Percentiles rank a stretch among this genome's conserved stretches.
phyloP scores from a whole-genome alignment of 1,140 invertebrate species.

The Pachypeltis micranthus region DNA sequence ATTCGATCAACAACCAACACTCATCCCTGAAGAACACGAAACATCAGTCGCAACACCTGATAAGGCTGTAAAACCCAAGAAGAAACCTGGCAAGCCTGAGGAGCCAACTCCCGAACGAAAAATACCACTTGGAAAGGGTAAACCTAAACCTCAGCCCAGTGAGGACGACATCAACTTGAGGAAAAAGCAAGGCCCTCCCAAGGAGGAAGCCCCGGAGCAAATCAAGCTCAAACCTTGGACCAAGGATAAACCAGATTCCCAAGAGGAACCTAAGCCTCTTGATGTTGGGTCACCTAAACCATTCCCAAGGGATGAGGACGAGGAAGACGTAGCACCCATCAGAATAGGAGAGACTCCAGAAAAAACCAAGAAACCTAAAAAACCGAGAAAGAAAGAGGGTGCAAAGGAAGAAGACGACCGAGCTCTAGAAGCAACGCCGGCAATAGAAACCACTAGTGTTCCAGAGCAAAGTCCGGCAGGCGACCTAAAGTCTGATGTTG shows the following conservation, averaged over 20 bases:
- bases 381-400: slow-evolving; percentile 7
- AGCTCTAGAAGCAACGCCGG: slow-evolving; percentile 18
- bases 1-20: slow-evolving; percentile 23
- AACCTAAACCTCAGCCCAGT: slow-evolving; percentile 31
- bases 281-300: slow-evolving; percentile 28
- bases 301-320: slow-evolving; percentile 21
- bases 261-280: slow-evolving; percentile 15
- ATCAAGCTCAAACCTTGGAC: slow-evolving; percentile 26
- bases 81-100: slow-evolving; percentile 21
- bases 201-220: slow-evolving; percentile 28
- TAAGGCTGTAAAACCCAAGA: slow-evolving; percentile 28
- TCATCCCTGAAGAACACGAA: slow-evolving; percentile 21
- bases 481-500: no score
- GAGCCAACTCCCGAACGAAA: slow-evolving; percentile 32
- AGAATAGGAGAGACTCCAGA: slow-evolving; percentile 18
- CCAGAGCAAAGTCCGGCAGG: no score
- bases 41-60: slow-evolving; percentile 24
- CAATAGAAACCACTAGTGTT: slow-evolving; percentile 32
- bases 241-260: slow-evolving; percentile 20
- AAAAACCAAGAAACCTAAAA: slow-evolving; percentile 10
- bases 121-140: slow-evolving; percentile 33
- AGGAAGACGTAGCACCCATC: slow-evolving; percentile 20
- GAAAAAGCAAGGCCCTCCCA: slow-evolving; percentile 34
- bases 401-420: slow-evolving; percentile 17
- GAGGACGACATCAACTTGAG: slow-evolving; percentile 36